These are phyloP conservation scores for Pangasianodon hypophthalmus DNA, from an alignment of 2,113 vertebrate species.

Conservation along the genomic window DNA sequence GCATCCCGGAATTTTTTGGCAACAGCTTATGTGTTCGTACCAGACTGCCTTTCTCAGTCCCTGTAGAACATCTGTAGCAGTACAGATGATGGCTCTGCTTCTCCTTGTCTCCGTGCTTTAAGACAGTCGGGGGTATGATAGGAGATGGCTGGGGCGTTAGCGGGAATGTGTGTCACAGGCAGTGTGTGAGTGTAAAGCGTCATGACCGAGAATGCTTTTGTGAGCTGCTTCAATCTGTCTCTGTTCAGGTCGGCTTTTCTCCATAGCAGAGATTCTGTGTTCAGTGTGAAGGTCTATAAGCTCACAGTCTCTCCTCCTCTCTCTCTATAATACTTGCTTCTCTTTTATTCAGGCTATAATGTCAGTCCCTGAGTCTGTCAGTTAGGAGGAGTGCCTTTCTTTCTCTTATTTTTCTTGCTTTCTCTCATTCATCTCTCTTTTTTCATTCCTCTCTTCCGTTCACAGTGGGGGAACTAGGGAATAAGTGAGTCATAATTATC, in stretches of 20 bases:
- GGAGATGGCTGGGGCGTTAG: constrained; percentile 54
- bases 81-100: neutral
- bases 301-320: constrained; percentile 57
- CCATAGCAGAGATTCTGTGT: neutral
- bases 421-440: constrained; percentile 32
- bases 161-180: neutral
- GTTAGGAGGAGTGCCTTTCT: constrained; percentile 50
- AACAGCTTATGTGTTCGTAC: neutral
- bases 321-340: constrained; percentile 43
- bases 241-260: neutral
- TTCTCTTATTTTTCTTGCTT: neutral
- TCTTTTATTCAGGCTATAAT: neutral
- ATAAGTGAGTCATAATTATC: constrained; percentile 52
- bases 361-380: constrained; percentile 4
- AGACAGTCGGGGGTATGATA: constrained; percentile 29
- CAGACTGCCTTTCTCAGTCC: neutral
- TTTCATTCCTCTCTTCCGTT: constrained; percentile 37
- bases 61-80: constrained; percentile 4
- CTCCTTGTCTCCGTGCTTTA: neutral
- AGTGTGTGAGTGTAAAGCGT: neutral
- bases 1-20: neutral
- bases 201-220: neutral
- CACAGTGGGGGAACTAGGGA: constrained; percentile 39
- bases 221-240: constrained; percentile 2
- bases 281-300: constrained; percentile 1